Evolutionary conservation across 2,797 vertebrate species (phyloP), one percentile per base, ranked within the genome.

Genomic region (Selene dorsalis): DNA sequence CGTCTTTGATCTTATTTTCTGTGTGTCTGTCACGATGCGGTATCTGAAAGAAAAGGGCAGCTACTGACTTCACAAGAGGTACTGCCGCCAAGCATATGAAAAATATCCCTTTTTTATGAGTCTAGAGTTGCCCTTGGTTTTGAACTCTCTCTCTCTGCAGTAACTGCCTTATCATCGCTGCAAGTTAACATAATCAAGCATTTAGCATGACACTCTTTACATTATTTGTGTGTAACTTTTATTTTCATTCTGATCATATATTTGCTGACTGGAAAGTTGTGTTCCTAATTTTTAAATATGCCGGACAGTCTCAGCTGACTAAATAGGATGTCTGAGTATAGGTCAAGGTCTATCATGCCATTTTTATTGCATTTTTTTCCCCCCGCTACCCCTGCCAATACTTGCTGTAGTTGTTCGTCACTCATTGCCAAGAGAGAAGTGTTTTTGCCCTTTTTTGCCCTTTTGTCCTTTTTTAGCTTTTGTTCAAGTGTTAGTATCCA

Each of bases 51-150:
- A 72, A 83, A 68, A 80, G 63, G 68, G 58, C 56, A 78, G 55
- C 55, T 17, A 61, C 62, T 68, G 77, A 65, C 63, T 72, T 82
- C 67, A 60, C 76, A 82, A 79, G 60, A 73, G 35, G 14, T 68
- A 9, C 65, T 47, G 50, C 61, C 57, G 59, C 67, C 20, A 58
- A 77, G 39, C 32, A 53, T 24, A 43, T 1, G 24, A 55, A 64
- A 39, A 55, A 64, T 22, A 16, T 0, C 1, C 7, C 17, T 8
- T 69, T 60, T 26, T 48, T 12, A 17, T n/a, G 14, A 70, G 47
- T 50, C 30, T 56, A 17, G 45, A 56, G 47, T 53, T 56, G 4
- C 17, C 6, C 28, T 52, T 1, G 3, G 30, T 56, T 68, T 3
- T 47, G 14, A 39, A 12, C n/a, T 52, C 10, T 41, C 47, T 30